Conservation (phyloP, 2,113 vertebrate genomes). For the Oryzias woworae region DNA sequence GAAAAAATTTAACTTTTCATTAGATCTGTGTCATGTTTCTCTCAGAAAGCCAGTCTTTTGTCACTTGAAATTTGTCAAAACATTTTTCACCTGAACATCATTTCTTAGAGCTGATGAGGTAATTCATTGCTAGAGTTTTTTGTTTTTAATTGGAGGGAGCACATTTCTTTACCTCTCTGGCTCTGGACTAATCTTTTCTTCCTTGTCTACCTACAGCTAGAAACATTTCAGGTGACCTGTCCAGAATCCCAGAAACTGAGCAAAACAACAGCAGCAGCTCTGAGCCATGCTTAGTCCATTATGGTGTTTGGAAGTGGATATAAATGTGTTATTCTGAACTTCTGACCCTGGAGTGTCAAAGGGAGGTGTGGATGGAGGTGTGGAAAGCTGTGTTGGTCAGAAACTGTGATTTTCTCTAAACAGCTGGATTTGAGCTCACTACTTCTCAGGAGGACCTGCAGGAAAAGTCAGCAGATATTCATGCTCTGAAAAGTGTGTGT, state of each 20-base stretch:
- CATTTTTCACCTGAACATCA: no score
- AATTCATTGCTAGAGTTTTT: no score
- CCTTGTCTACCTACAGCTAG: neutral
- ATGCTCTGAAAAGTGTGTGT: conserved; percentile 46
- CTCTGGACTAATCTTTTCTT: neutral
- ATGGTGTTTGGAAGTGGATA: conserved; percentile 7
- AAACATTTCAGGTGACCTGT: neutral
- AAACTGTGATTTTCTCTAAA: no score
- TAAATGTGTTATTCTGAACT: conserved; percentile 29
- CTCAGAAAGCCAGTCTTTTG: no score
- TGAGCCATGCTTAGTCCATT: neutral
- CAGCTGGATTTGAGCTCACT: neutral
- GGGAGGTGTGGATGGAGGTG: conserved; percentile 15
- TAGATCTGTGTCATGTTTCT: no score
- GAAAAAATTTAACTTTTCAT: no score
- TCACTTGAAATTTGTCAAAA: no score
- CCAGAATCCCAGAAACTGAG: neutral
- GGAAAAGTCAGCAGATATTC: conserved; percentile 57
- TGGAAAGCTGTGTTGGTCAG: conserved; percentile 1
- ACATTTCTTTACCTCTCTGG: no score
- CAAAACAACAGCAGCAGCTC: neutral
- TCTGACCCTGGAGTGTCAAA: conserved; percentile 9
- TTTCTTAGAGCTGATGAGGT: no score
- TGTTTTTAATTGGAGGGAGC: no score
- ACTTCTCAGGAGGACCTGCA: conserved; percentile 13